Conservation (phyloP, 2,797 vertebrate species). For the Cryptoblepharus egeriae region DNA sequence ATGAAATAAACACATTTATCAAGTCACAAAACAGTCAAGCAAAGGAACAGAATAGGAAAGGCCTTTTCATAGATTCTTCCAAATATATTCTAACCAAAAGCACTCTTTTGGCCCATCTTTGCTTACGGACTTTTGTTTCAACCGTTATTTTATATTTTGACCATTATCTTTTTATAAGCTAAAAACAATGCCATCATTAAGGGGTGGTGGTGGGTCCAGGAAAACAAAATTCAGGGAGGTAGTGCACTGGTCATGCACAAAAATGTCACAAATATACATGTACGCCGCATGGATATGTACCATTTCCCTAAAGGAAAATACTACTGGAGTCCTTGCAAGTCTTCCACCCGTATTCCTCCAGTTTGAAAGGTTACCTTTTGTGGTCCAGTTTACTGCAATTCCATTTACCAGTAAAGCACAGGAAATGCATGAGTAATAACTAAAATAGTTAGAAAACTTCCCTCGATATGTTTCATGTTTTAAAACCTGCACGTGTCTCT, state of each 20-base stretch:
- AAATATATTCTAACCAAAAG: not conserved
- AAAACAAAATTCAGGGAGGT: not conserved
- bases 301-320: not conserved
- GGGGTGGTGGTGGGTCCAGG: not conserved
- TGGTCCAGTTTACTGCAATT: not conserved
- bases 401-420: not conserved
- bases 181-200: too few species aligned
- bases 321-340: not conserved
- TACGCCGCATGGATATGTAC: not conserved
- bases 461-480: not conserved
- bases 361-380: not conserved
- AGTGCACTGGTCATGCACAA: too few species aligned
- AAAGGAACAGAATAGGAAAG: not conserved
- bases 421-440: not conserved
- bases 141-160: not conserved
- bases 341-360: not conserved
- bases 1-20: rapidly evolving
- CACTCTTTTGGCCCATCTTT: not conserved
- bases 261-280: not conserved
- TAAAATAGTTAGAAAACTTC: not conserved
- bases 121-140: not conserved
- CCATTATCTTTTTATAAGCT: too few species aligned
- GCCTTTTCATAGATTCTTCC: not conserved
- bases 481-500: not conserved
- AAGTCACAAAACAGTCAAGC: not conserved